Conservation (phyloP, 2,888 invertebrate genomes). For the Cyclophora punctaria region DNA sequence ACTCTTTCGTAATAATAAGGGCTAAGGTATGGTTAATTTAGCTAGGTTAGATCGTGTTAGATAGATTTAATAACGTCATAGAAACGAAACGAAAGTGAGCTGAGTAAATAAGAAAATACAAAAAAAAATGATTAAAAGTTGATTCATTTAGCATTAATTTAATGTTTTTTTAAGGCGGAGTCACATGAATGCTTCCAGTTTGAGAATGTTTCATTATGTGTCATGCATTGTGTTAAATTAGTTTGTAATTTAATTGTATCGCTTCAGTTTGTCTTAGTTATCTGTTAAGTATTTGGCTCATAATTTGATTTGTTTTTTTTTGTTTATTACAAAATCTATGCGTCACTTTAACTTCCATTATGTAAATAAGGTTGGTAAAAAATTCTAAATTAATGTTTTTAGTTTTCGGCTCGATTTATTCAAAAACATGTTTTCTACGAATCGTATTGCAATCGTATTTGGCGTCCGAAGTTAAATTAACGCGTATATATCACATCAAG, state of each 20-base stretch:
- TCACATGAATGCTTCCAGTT: conserved; percentile 65
- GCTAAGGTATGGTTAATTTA: conserved; percentile 44
- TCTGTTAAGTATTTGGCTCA: conserved; percentile 47
- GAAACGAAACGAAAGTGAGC: conserved; percentile 45
- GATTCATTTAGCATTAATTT: conserved; percentile 46
- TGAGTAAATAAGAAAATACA: conserved; percentile 30
- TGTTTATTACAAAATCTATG: conserved; percentile 31
- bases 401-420: conserved; percentile 19
- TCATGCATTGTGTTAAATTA: conserved; percentile 47
- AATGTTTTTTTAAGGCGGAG: conserved; percentile 46
- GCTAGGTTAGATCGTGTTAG: conserved; percentile 53
- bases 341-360: conserved; percentile 37
- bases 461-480: conserved; percentile 52
- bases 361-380: conserved; percentile 44
- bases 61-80: conserved; percentile 65
- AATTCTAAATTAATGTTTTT: conserved; percentile 35
- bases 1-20: conserved; percentile 33
- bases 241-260: conserved; percentile 54
- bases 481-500: conserved; percentile 53
- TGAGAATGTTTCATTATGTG: conserved; percentile 44
- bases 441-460: conserved; percentile 48
- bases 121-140: conserved; percentile 27
- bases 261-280: conserved; percentile 46
- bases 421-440: conserved; percentile 23
- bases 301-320: conserved; percentile 28